Evolutionary conservation across 2,888 invertebrate genomes (phyloP), one percentile per base, ranked within the genome.

Genomic region (Watsonalla cultraria): DNA sequence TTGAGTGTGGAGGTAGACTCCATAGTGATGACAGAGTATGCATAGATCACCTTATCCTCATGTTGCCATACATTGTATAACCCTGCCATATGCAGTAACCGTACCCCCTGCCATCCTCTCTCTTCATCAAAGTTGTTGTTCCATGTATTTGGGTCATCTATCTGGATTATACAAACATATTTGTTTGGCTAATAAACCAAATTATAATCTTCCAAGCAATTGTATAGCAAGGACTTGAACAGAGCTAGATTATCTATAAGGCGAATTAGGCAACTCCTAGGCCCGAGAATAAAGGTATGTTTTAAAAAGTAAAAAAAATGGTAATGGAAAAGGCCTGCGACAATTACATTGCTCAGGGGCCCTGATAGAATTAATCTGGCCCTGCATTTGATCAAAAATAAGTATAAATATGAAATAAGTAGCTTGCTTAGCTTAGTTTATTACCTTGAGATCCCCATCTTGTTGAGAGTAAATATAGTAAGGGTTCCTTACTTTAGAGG

Each of bases 21-120:
- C 90, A 94, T 95, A 13, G 97, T 97, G 49, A 97, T 94, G 2
- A 96, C 90, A 47, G 95, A 92, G 76, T 95, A 96, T 59, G 94
- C 94, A 67, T 94, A 95, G 47, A 95, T 91, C 47, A 92, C 88
- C 34, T 91, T 92, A 69, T 91, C 88, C 24, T 87, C 84, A 66
- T 92, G 84, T 62, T 92, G 91, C 94, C 95, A 96, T 0, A 91
- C 80, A 78, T 94, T 93, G 76, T 94, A 97, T 0, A 97, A 78
- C 0, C 95, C 96, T 51, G 96, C 96, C 91, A 97, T 92, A 62
- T 93, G 92, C 46, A 97, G 77, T 5, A 96, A 84, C 49, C 91
- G 89, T 0, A 94, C 86, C 47, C 94, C 93, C 62, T 76, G 80
- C 93, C 93, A 93, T n/a, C 93, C 93, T 54, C 81, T 77, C 0